These are phyloP conservation scores for Drosophila murphyi DNA, from an alignment of 1,140 invertebrate species.

Conservation along the genomic window DNA sequence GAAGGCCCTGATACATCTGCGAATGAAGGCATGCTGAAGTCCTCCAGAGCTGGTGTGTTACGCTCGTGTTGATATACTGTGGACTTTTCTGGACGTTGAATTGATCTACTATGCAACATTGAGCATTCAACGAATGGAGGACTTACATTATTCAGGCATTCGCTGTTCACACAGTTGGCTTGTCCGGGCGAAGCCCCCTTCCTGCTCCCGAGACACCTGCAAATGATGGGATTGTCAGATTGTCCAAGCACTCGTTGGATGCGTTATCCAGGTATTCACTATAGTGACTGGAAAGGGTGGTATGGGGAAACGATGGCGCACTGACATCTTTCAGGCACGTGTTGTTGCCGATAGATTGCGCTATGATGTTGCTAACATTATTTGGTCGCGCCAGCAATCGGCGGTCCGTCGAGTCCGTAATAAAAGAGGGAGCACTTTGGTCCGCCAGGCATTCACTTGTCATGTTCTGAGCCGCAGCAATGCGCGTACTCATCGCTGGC, in stretches of 20 bases:
- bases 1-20: neutral
- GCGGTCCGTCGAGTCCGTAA: neutral
- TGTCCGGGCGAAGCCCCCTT: neutral
- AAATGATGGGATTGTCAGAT: conserved; percentile 19
- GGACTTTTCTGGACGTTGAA: neutral
- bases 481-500: conserved; percentile 9
- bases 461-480: neutral
- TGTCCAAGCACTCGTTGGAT: neutral
- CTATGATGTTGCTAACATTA: conserved; percentile 2
- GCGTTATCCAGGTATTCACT: no score
- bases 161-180: neutral
- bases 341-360: conserved; percentile 4
- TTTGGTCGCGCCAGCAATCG: neutral
- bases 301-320: neutral
- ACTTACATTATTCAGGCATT: conserved; percentile 4
- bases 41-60: conserved; percentile 8
- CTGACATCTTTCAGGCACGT: conserved; percentile 31
- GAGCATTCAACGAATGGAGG: neutral
- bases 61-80: neutral
- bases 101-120: neutral
- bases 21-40: conserved; percentile 37
- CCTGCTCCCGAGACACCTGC: neutral
- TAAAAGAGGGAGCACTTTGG: conserved; percentile 26
- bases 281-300: neutral
- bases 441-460: conserved; percentile 39